Evolutionary conservation across 2,113 vertebrate species (phyloP).

Genomic region (Lates calcarifer): DNA sequence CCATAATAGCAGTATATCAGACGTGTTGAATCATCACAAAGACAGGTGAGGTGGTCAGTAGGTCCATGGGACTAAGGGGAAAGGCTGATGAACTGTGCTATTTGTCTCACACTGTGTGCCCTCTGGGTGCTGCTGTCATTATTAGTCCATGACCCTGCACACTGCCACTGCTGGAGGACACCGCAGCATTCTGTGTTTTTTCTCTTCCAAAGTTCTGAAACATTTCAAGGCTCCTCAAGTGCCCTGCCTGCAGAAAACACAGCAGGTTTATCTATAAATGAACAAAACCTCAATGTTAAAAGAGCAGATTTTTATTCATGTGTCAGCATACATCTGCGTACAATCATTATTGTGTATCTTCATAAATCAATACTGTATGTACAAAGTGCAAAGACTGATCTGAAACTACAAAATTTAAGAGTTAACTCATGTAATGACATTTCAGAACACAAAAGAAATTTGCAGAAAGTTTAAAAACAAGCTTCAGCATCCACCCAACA

Average conservation of each 20-base stretch:
- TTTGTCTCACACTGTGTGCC: not conserved
- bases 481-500: not conserved
- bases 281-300: slow-evolving; percentile 17
- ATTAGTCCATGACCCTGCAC: not conserved
- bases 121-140: slow-evolving; percentile 4
- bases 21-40: not conserved
- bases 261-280: not conserved
- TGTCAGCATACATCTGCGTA: slow-evolving; percentile 3
- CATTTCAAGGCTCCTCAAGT: not conserved
- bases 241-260: not conserved
- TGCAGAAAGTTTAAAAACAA: slow-evolving; percentile 50
- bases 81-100: not conserved
- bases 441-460: not conserved
- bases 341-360: slow-evolving; percentile 32
- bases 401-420: slow-evolving; percentile 45
- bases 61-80: not conserved
- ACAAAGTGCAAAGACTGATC: slow-evolving; percentile 62
- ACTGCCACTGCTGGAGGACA: not conserved
- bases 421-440: not conserved
- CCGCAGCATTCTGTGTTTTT: not conserved
- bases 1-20: not conserved
- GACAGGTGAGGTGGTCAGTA: not conserved
- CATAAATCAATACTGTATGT: slow-evolving; percentile 22
- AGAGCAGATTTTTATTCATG: slow-evolving; percentile 55
- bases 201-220: not conserved